Base-by-base conservation (phyloP, 2,888 invertebrate species). In the Spodoptera picta region DNA sequence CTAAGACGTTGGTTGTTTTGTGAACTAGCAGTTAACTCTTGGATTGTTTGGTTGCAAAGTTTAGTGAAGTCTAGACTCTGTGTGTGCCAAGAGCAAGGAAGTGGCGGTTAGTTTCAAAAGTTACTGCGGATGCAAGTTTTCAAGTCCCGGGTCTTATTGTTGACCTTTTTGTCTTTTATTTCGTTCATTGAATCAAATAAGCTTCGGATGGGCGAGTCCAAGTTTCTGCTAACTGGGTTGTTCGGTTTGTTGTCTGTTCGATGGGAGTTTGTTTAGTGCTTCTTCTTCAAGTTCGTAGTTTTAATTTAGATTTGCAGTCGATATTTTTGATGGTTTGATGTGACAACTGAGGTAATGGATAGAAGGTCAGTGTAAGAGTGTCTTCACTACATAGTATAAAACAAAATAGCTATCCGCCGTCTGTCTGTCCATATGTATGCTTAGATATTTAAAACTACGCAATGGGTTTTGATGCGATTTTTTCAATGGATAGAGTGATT, bases 161-260 rank as follows among this genome's bases (percentile, higher is more conserved):
- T 81, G 81, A 76, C 72, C 69, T 81, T 76, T 69, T 72, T 56
- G 67, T 65, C 68, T 75, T 71, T 76, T 79, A 81, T 79, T 73
- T 79, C 45, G 66, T 77, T 80, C 65, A 75, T 73, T 80, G 66
- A 77, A 79, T 80, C 73, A 65, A 65, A 79, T 69, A 75, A 73
- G 70, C 74, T 71, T 64, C 62, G 62, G 57, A 49, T 76, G 43
- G 46, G 46, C 64, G 58, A 41, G 36, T 46, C 50, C 48, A 67
- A 69, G 64, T 63, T 78, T 53, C 23, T 57, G 57, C 23, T 54
- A 56, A 65, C 60, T 54, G 23, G 31, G 65, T 69, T 64, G 48
- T 57, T 55, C 19, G 19, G 51, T 46, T 55, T 54, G 67, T 58
- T 57, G 46, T 59, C 9, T 14, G 27, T 48, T 19, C n/a, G 46